These are phyloP conservation scores for Emys orbicularis DNA, from an alignment of 2,797 vertebrate species.

Conservation along the genomic window DNA sequence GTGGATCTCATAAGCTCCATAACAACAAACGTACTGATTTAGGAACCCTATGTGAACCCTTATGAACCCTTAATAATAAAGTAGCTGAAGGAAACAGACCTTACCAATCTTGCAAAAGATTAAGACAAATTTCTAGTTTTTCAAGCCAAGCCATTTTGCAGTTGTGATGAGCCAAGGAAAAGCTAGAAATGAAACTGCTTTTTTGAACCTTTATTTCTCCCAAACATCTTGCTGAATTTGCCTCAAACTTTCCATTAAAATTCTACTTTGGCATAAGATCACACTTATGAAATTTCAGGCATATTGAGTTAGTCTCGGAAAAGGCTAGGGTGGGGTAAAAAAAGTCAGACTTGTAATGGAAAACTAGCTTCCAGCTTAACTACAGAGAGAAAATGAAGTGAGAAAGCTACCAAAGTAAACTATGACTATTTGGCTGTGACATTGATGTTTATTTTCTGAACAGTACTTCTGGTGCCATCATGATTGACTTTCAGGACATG, in stretches of 20 bases:
- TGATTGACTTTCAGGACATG: not conserved
- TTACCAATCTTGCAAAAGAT: conserved; percentile 32
- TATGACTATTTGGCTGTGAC: not conserved
- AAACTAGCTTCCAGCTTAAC: not conserved
- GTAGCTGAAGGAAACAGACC: conserved; percentile 55
- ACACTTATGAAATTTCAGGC: conserved; percentile 37
- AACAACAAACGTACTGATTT: conserved; percentile 36
- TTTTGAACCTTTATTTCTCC: conserved; percentile 40
- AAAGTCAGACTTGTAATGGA: not conserved
- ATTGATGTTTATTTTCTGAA: conserved; percentile 7
- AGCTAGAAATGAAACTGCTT: conserved; percentile 49
- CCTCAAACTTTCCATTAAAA: conserved; percentile 62
- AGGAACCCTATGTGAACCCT: not conserved
- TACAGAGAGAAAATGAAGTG: not conserved
- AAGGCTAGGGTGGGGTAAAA: conserved; percentile 20
- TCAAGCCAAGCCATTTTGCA: conserved; percentile 50
- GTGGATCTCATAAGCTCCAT: conserved; percentile 8
- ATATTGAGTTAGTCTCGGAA: conserved; percentile 25
- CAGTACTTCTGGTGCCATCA: not conserved
- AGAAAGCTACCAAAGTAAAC: not conserved
- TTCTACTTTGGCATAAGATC: conserved; percentile 34
- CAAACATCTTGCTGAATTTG: conserved; percentile 52
- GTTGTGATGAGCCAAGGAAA: conserved; percentile 36
- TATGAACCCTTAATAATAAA: conserved; percentile 32
- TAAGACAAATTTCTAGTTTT: conserved; percentile 47